These are phyloP conservation scores for Leptopilina drosophilae DNA, from an alignment of 2,888 invertebrate genomes.

Conservation along the genomic window DNA sequence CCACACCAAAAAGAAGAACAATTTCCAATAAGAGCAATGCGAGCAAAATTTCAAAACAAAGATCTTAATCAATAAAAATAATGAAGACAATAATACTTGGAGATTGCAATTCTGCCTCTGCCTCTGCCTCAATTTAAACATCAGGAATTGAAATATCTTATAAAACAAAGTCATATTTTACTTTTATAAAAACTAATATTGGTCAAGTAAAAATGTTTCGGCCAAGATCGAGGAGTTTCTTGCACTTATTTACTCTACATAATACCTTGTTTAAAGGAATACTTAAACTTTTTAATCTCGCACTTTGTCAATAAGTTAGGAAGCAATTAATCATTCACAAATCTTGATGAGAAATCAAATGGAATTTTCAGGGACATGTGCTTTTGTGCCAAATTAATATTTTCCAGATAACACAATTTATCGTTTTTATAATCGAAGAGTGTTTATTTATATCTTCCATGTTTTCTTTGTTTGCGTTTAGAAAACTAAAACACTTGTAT, in stretches of 20 bases:
- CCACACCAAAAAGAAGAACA: constrained; percentile 21
- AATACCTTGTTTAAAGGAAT: background rate
- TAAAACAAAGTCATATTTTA: too few relatives aligned
- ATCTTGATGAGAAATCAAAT: constrained; percentile 7
- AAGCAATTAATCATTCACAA: constrained; percentile 6
- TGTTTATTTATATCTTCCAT: background rate
- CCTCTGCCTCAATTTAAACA: background rate
- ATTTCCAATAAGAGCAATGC: constrained; percentile 3
- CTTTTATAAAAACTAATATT: background rate
- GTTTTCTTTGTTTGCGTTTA: constrained; percentile 3
- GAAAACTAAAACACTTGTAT: constrained; percentile 23
- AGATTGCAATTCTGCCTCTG: background rate
- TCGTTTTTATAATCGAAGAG: too few relatives aligned
- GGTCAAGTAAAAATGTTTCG: background rate
- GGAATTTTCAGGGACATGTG: background rate
- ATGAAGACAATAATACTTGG: background rate
- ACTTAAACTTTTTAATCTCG: background rate
- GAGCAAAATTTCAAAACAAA: constrained; percentile 19
- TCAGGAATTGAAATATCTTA: background rate
- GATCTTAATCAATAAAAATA: background rate
- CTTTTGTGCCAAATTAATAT: constrained; percentile 11
- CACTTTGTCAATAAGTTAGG: background rate
- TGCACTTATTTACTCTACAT: background rate
- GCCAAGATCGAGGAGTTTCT: background rate
- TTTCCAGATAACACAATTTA: constrained; percentile 1